Evolutionary conservation across 2,888 invertebrate species (phyloP).

Genomic region (Eupithecia tripunctaria): DNA sequence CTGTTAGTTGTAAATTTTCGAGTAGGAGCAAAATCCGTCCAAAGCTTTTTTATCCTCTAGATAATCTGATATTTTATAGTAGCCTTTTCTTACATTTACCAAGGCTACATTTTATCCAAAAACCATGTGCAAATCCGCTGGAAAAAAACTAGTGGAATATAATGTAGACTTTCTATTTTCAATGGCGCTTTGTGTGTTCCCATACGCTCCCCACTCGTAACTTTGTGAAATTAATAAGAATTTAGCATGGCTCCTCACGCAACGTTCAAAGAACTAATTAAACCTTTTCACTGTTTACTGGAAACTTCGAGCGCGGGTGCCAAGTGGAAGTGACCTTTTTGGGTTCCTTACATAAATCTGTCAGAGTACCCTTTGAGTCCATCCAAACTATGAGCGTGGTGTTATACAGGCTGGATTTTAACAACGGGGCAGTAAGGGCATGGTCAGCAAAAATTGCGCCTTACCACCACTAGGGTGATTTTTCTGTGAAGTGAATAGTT

Average conservation of each 20-base stretch:
- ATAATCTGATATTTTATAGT: too few relatives aligned
- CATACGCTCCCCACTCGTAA: slow-evolving; percentile 15
- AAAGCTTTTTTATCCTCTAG: too few relatives aligned
- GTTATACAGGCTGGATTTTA: too few relatives aligned
- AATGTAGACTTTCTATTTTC: neutral
- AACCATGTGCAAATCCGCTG: neutral
- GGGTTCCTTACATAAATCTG: slow-evolving; percentile 24
- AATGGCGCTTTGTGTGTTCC: neutral
- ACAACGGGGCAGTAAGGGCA: too few relatives aligned
- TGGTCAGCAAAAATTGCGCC: too few relatives aligned
- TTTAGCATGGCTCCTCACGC: slow-evolving; percentile 24
- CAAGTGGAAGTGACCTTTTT: slow-evolving; percentile 17
- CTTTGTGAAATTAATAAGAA: slow-evolving; percentile 32
- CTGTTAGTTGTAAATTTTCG: too few relatives aligned
- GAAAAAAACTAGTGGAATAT: neutral
- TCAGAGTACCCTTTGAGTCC: neutral
- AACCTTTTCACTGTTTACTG: slow-evolving; percentile 40
- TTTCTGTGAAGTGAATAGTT: too few relatives aligned
- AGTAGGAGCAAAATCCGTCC: too few relatives aligned
- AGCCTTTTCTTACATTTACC: too few relatives aligned
- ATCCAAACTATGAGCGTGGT: neutral
- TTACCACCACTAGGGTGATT: too few relatives aligned
- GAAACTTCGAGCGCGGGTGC: slow-evolving; percentile 35
- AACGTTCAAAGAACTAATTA: slow-evolving; percentile 42
- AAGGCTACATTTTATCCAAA: too few relatives aligned